Evolutionary conservation across 2,113 vertebrate genomes (phyloP), one percentile per base, ranked within the genome.

Genomic region (Trematomus loennbergii): DNA sequence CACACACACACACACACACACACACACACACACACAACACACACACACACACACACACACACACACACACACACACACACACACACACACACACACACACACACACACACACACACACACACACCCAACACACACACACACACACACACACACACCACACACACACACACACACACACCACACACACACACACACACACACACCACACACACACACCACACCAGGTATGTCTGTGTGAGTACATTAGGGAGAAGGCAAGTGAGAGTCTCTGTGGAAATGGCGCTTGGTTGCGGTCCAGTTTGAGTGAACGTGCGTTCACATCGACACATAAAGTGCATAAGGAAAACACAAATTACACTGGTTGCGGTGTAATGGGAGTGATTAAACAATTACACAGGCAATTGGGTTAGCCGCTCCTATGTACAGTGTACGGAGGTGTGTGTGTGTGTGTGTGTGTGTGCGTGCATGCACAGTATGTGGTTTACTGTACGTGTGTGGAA

Each of bases 311-410:
- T 22, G 54, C n/a, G 49, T 46, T 49, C 13, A 17, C 40, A 67
- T 46, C 8, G 22, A 79, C 66, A 80, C 67, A 60, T 60, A 57
- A 79, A 67, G 50, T 22, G 55, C 33, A 72, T 52, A 87, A 61
- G 77, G 84, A 91, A 91, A 93, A 91, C 85, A 90, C 79, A 88
- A 92, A 94, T 94, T 92, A 90, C 89, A 83, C 86, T 86, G 83
- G 90, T 91, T 90, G 89, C 62, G 40, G 83, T 92, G 88, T 93
- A 93, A 94, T 93, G 90, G 92, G 78, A 91, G 89, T 89, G 93
- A 94, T 95, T 91, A 94, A 93, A 93, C 89, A 93, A 93, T 95
- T 94, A 94, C 87, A 89, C 93, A 91, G 92, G 84, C 91, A 87
- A 94, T 89, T 93, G 90, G 89, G 87, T 94, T 91, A 90, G 88